Evolutionary conservation across 2,113 vertebrate species (phyloP).

Genomic region (Suricata suricatta): DNA sequence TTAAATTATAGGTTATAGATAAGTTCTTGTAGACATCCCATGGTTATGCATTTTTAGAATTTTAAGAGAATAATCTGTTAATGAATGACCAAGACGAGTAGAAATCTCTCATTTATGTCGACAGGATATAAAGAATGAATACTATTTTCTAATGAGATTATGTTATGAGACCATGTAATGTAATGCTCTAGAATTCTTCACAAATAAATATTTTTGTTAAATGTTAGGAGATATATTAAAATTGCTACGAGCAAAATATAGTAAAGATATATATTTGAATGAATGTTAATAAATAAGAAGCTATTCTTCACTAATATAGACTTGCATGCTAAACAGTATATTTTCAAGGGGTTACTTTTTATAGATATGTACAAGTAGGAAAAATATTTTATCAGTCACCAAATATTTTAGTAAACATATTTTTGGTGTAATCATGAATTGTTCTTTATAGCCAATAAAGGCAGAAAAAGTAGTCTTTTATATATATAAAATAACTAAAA

Average conservation of each 20-base stretch:
- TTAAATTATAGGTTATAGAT: not conserved
- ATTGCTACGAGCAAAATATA: not conserved
- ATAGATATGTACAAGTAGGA: not conserved
- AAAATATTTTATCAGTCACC: not conserved
- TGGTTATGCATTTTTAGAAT: not conserved
- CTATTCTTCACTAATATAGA: not conserved
- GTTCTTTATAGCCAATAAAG: not conserved
- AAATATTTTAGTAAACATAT: not conserved
- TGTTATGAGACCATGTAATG: not conserved
- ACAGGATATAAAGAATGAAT: not conserved
- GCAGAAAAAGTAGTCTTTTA: not conserved
- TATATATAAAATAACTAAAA: not conserved
- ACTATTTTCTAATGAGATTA: not conserved
- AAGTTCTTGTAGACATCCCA: not conserved
- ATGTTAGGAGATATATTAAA: not conserved
- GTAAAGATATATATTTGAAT: not conserved
- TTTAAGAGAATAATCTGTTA: not conserved
- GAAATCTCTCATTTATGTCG: not conserved
- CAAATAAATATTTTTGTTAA: not conserved
- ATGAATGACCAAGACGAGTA: not conserved
- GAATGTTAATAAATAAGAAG: not conserved
- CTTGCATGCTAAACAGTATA: not conserved
- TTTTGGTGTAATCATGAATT: not conserved
- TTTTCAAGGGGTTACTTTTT: not conserved
- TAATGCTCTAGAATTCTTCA: not conserved